Evolutionary conservation across 1,140 invertebrate genomes (phyloP).

Genomic region (Formica selysi): DNA sequence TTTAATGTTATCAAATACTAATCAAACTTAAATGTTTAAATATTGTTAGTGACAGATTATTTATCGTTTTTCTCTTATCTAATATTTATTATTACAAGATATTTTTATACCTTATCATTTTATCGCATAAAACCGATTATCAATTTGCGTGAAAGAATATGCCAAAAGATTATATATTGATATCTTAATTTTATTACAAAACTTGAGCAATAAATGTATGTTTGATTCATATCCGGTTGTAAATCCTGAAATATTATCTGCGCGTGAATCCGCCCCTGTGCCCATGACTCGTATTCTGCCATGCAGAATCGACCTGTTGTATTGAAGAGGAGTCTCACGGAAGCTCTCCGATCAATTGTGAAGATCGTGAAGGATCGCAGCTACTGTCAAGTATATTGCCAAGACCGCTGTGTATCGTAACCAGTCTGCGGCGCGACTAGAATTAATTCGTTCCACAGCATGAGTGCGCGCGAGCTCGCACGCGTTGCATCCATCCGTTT

Average conservation of each 20-base stretch:
- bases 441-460: slow-evolving; percentile 74
- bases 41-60: not conserved
- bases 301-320: slow-evolving; percentile 37
- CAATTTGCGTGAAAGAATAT: not conserved
- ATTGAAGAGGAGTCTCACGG: slow-evolving; percentile 47
- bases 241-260: slow-evolving; percentile 26
- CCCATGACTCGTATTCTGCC: slow-evolving; percentile 54
- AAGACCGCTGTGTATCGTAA: slow-evolving; percentile 33
- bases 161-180: not conserved
- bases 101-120: not conserved
- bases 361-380: slow-evolving; percentile 74
- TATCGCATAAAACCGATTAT: not conserved
- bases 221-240: slow-evolving; percentile 25
- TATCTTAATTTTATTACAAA: slow-evolving; percentile 13
- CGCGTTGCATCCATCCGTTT: slow-evolving; percentile 63
- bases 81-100: not conserved
- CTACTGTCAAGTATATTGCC: slow-evolving; percentile 50
- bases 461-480: slow-evolving; percentile 65
- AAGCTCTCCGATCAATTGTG: slow-evolving; percentile 66
- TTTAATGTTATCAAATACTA: not conserved
- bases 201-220: slow-evolving; percentile 3
- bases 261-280: slow-evolving; percentile 45
- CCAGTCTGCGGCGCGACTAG: slow-evolving; percentile 67
- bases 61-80: slow-evolving; percentile 7
- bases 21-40: not conserved